Base-by-base conservation (phyloP, 2,888 invertebrate genomes). In the Coelinius sp. region DNA sequence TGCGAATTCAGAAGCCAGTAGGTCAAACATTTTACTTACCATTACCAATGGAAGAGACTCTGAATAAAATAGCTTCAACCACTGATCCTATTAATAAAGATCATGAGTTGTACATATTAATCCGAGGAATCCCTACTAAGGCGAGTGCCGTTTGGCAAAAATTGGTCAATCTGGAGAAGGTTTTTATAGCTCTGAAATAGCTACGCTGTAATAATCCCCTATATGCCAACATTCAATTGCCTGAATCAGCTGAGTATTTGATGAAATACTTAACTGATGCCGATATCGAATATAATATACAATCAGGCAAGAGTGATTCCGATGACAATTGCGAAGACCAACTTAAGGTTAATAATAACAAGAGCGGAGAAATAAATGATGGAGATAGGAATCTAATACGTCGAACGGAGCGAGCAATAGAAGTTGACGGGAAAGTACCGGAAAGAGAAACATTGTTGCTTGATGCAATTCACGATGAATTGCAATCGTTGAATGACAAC, bases 21-120 rank as follows among this genome's bases (percentile, higher is more conserved):
- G 81, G 79, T 53, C 71, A 79, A 22, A 80, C 81, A 63, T 84
- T 84, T 70, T 82, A 85, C 76, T 73, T 84, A 14, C 83, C 84
- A n/a, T 69, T 85, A 5, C 83, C 84, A 1, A 22, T 82, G 4
- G 80, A 85, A 77, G 76, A 81, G 76, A 84, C 84, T 1, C 67
- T 84, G 12, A 76, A 79, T 73, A 85, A 82, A 75, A 68, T 85
- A 5, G 81, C 80, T 20, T 70, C 64, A 70, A 75, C 80, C 8
- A 77, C 77, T 24, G 78, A 81, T 24, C 77, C 83, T 17, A 66
- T 84, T n/a, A 80, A 78, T 70, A n/a, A 12, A 44, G 75, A 82
- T 71, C 81, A 80, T 53, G 83, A 83, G 75, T 49, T 85, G n/a
- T 83, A 74, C 70, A 80, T 84, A 68, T 65, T 82, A 49, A 79